These are phyloP conservation scores for Amblyraja radiata DNA, from an alignment of 2,797 vertebrate genomes.

Conservation along the genomic window DNA sequence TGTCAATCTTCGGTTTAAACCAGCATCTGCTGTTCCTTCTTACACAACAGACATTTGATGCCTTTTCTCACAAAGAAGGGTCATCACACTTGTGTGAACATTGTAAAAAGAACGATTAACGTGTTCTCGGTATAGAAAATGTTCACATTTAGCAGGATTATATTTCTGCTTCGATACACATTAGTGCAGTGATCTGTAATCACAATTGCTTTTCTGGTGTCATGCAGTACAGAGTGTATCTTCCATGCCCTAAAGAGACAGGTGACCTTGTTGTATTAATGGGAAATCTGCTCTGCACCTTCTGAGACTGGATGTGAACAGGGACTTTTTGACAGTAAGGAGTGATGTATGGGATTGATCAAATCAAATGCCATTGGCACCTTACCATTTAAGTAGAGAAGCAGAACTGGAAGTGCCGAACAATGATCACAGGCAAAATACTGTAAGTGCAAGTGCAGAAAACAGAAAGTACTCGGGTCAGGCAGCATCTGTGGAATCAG, in stretches of 20 bases:
- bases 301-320: background rate
- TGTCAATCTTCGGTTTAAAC: no score
- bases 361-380: background rate
- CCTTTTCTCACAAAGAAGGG: background rate
- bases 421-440: no score
- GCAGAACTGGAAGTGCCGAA: background rate
- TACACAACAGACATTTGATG: background rate
- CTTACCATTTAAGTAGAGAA: background rate
- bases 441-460: no score
- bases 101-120: slow-evolving; percentile 17
- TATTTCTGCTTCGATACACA: background rate
- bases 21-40: no score
- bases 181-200: slow-evolving; percentile 1
- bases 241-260: background rate
- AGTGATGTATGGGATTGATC: background rate
- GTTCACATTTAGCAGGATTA: background rate
- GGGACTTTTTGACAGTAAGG: background rate
- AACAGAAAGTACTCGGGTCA: no score
- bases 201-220: background rate
- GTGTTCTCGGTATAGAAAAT: background rate
- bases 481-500: no score
- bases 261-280: background rate
- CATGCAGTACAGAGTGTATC: background rate
- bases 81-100: background rate
- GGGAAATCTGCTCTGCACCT: background rate